These are phyloP conservation scores for Pteria penguin DNA, from an alignment of 2,888 invertebrate genomes.

Conservation along the genomic window DNA sequence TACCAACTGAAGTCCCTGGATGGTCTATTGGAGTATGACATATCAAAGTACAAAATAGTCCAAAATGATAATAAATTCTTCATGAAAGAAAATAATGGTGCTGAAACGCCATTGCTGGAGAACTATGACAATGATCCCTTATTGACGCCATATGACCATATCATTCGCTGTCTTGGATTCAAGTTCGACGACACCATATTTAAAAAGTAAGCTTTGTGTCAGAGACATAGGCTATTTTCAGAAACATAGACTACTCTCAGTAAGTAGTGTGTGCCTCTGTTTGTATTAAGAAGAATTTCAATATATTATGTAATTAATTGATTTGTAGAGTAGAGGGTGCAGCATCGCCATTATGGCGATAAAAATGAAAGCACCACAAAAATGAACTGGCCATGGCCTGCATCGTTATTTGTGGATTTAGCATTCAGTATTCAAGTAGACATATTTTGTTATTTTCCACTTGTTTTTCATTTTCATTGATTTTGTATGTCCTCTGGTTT, in stretches of 20 bases:
- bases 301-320: background rate
- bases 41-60: slow-evolving; percentile 31
- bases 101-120: background rate
- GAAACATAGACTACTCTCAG: background rate
- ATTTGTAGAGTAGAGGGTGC: no score
- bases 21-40: slow-evolving; percentile 76
- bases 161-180: slow-evolving; percentile 80
- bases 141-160: slow-evolving; percentile 77
- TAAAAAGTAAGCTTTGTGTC: slow-evolving; percentile 61
- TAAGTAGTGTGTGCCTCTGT: background rate
- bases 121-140: slow-evolving; percentile 76
- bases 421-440: no score
- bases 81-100: slow-evolving; percentile 4
- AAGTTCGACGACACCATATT: slow-evolving; percentile 76
- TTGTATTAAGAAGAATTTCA: background rate
- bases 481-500: no score
- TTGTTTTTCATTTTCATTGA: no score
- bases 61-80: slow-evolving; percentile 19
- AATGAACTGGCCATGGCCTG: no score
- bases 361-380: no score
- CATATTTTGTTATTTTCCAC: no score
- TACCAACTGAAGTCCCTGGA: slow-evolving; percentile 81
- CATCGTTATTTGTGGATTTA: no score
- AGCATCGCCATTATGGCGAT: no score
- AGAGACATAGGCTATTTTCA: background rate